Evolutionary conservation across 2,888 invertebrate species (phyloP), one percentile per base, ranked within the genome.

Genomic region (Flabesymbios commensalis): DNA sequence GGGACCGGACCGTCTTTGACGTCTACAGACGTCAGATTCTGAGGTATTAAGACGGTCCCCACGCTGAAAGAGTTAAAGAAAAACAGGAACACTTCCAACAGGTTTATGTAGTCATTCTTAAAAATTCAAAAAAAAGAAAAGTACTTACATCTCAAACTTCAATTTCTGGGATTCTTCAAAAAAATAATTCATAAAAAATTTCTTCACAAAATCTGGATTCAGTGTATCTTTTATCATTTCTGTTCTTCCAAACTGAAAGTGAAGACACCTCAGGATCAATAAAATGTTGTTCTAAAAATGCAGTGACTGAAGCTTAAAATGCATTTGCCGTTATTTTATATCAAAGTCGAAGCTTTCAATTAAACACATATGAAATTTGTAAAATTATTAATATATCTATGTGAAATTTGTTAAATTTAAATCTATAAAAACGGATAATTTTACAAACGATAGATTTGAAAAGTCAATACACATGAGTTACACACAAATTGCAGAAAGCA

Each of bases 151-250:
- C 72, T 81, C 79, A 73, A 81, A 79, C 57, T 75, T 78, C 2
- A 81, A 70, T 63, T 78, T 79, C 69, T 81, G 81, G 28, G 74
- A 71, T 65, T 81, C 77, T 67, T 81, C 81, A 75, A 81, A 81
- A 67, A 71, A 78, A 57, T 79, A 81, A 51, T 80, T 75, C 61
- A 81, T 68, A 17, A 77, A 70, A 72, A 81, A 80, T 64, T 81
- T 80, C 66, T 78, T 85, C 1, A 84, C 84, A 84, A 87, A 88
- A 39, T 81, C 83, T 26, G 87, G 87, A 75, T 87, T 85, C 59
- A 85, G 72, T 57, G 84, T 85, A 71, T 84, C 84, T 77, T 83
- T 85, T 43, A 85, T 81, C 45, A 84, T 83, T 74, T 87, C 87
- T 52, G 86, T 86, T 67, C 86, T 80, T 75, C 82, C 77, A 81